Evolutionary conservation across 1,140 invertebrate species (phyloP), one percentile per base, ranked within the genome.

Genomic region (Megalonaias nervosa): DNA sequence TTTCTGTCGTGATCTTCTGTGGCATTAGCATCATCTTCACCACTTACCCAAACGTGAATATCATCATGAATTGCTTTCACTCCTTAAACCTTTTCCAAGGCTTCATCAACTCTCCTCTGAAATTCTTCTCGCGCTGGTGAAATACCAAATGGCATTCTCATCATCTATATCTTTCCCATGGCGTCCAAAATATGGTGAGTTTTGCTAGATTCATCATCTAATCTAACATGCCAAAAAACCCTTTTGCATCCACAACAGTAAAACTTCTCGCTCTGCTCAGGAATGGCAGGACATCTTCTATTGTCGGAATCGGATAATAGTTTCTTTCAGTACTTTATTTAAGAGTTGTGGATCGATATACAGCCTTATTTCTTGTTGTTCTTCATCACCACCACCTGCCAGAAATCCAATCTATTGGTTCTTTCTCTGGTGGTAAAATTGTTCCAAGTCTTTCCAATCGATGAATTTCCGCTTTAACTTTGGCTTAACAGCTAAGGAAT

Each of bases 21-120:
- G 0, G 80, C 73, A 23, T 87, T 85, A 76, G 89, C 82, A 71
- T 89, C 65, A 70, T 86, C 9, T 91, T 73, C 13, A n/a, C n/a
- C n/a, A n/a, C n/a, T n/a, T n/a, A n/a, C n/a, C n/a, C n/a, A n/a
- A n/a, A n/a, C n/a, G n/a, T 90, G 48, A 19, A 90, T 85, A 75
- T 91, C 90, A 81, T 91, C 89, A 68, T 88, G 77, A 68, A 88
- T 87, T 11, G 87, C 72, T 55, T 75, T 82, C 16, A 90, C 82
- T 48, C 89, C 87, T 61, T 74, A n/a, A 19, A 91, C 73, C 48
- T 82, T 84, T 71, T 84, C 80, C 60, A 90, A 81, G 56, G 85
- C 83, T 75, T 85, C 75, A 23, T 78, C 72, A 69, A 87, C 86
- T 23, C 67, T 13, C 67, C 79, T 75, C 66, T 91, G 85, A 75